These are phyloP conservation scores for Pseudanteris insignis DNA, from an alignment of 2,888 invertebrate genomes.

Conservation along the genomic window DNA sequence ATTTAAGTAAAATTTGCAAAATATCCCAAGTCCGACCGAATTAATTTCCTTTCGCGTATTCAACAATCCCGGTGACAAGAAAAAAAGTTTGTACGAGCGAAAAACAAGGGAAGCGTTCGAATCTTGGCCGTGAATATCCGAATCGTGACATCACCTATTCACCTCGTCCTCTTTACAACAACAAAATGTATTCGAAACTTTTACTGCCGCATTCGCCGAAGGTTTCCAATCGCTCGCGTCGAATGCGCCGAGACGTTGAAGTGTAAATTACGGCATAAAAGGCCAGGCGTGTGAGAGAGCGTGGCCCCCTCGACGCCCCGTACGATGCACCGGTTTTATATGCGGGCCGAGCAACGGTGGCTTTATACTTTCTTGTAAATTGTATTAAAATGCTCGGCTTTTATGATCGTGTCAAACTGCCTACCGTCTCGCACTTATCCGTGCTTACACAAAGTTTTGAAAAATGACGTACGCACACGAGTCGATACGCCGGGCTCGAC, in stretches of 20 bases:
- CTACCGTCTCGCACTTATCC: too few relatives aligned
- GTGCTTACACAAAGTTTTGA: too few relatives aligned
- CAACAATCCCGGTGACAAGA: not conserved
- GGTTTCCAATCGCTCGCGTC: conserved; percentile 7
- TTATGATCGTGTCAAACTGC: conserved; percentile 65
- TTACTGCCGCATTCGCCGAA: conserved; percentile 9
- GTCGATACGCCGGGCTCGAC: too few relatives aligned
- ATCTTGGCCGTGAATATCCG: not conserved
- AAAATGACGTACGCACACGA: conserved; percentile 28
- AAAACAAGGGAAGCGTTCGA: too few relatives aligned
- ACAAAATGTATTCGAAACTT: conserved; percentile 7
- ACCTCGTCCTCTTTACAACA: not conserved
- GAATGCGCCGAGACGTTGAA: too few relatives aligned
- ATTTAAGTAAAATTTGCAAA: too few relatives aligned
- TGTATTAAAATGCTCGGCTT: conserved; percentile 66
- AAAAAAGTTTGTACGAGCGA: not conserved
- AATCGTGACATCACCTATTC: not conserved
- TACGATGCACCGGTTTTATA: conserved; percentile 35
- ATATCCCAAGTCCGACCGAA: not conserved
- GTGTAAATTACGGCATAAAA: conserved; percentile 39
- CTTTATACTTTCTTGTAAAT: conserved; percentile 66
- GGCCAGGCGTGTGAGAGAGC: conserved; percentile 9
- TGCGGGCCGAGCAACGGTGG: conserved; percentile 37
- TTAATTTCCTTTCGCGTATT: not conserved
- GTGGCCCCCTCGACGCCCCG: too few relatives aligned